phyloP scores from a whole-genome alignment of 2,113 vertebrate genomes.

The Phylloscopus whistleri region DNA sequence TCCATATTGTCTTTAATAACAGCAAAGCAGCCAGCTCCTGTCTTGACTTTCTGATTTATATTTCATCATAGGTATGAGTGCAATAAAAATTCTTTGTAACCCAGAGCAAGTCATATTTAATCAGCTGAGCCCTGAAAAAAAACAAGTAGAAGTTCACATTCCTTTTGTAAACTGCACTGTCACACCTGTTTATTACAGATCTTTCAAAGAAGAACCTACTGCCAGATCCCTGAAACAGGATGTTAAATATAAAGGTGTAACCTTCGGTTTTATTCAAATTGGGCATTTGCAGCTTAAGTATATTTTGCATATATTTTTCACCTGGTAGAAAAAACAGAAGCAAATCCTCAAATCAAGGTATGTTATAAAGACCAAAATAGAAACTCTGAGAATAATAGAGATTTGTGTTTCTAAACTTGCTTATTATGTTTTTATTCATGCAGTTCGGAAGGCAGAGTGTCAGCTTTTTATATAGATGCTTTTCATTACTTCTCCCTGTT shows the following conservation, averaged over 20 bases:
- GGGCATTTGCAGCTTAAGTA: conserved; percentile 19
- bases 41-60: neutral
- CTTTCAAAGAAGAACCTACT: neutral
- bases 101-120: neutral
- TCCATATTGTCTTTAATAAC: neutral
- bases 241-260: conserved; percentile 44
- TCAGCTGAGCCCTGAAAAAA: neutral
- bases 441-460: conserved; percentile 59
- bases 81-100: neutral
- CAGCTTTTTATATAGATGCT: conserved; percentile 76
- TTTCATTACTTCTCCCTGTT: conserved; percentile 80
- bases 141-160: neutral
- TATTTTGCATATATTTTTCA: conserved; percentile 49
- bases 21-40: neutral
- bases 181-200: neutral
- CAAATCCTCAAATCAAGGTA: conserved; percentile 43
- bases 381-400: conserved; percentile 62
- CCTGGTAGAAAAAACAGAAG: conserved; percentile 51
- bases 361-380: conserved; percentile 55
- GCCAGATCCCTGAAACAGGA: neutral
- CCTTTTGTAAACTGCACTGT: neutral
- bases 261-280: conserved; percentile 45
- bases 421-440: conserved; percentile 73
- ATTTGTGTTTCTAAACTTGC: conserved; percentile 64
- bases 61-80: neutral